Percentiles rank a stretch among this genome's conserved stretches.
phyloP scores from a whole-genome alignment of 2,113 vertebrate genomes.

The Microtus pennsylvanicus region DNA sequence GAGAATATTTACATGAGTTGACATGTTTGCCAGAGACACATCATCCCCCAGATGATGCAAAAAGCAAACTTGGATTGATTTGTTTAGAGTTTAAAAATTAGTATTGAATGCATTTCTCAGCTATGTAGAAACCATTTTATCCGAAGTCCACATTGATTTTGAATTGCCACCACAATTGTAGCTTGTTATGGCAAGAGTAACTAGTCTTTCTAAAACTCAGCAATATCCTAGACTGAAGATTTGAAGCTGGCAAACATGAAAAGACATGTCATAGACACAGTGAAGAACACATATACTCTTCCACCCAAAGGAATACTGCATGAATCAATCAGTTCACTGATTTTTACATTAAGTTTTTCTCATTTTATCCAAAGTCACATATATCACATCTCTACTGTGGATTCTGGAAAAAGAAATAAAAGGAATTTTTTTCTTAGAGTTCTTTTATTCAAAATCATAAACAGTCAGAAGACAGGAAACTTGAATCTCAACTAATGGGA shows the following conservation, averaged over 20 bases:
- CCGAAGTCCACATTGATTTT: not conserved
- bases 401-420: slow-evolving; percentile 32
- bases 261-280: not conserved
- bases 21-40: not conserved
- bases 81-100: not conserved
- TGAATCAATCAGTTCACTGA: not conserved
- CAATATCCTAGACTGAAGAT: not conserved
- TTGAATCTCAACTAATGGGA: slow-evolving; percentile 78
- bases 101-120: not conserved
- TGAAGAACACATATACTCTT: not conserved
- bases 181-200: not conserved
- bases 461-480: slow-evolving; percentile 74
- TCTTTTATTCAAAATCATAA: slow-evolving; percentile 77
- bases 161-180: not conserved
- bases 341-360: slow-evolving; percentile 26
- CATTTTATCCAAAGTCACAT: slow-evolving; percentile 56
- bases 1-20: not conserved
- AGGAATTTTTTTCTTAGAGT: slow-evolving; percentile 47
- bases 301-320: not conserved
- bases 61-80: not conserved
- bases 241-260: not conserved
- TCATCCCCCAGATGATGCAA: not conserved
- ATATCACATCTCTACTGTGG: slow-evolving; percentile 58
- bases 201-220: not conserved
- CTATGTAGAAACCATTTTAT: not conserved